phyloP scores from a whole-genome alignment of 1,140 invertebrate species.

The Mycetomoellerius zeteki region DNA sequence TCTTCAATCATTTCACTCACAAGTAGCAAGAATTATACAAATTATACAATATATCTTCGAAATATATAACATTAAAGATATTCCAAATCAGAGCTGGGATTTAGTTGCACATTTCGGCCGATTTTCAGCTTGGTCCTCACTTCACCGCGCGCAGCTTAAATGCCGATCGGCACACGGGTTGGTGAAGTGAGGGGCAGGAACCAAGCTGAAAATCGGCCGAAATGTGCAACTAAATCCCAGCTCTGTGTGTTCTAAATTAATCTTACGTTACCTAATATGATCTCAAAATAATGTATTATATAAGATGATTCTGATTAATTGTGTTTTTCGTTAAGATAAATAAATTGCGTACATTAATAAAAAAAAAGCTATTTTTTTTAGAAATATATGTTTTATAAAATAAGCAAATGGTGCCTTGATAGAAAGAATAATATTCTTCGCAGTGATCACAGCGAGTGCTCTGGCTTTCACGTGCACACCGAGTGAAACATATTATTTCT shows the following conservation, averaged over 20 bases:
- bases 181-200: too few relatives aligned
- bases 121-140: too few relatives aligned
- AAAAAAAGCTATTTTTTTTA: not conserved
- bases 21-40: not conserved
- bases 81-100: too few relatives aligned
- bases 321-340: not conserved
- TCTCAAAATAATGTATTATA: not conserved
- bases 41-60: not conserved
- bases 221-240: too few relatives aligned
- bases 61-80: not conserved
- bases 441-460: slow-evolving; percentile 10
- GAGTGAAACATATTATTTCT: slow-evolving; percentile 30
- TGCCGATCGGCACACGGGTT: too few relatives aligned
- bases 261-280: not conserved
- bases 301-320: not conserved
- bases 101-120: too few relatives aligned
- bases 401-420: not conserved
- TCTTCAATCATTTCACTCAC: slow-evolving; percentile 6
- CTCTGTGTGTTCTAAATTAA: slow-evolving; percentile 10
- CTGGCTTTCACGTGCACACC: slow-evolving; percentile 10
- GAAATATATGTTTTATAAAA: not conserved
- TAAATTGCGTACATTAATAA: not conserved
- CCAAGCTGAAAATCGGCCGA: too few relatives aligned
- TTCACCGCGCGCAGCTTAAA: too few relatives aligned
- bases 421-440: not conserved